Evolutionary conservation across 92 coral and sea anemone genomes (phyloP).

Genomic region (Zoanthus solanderi): DNA sequence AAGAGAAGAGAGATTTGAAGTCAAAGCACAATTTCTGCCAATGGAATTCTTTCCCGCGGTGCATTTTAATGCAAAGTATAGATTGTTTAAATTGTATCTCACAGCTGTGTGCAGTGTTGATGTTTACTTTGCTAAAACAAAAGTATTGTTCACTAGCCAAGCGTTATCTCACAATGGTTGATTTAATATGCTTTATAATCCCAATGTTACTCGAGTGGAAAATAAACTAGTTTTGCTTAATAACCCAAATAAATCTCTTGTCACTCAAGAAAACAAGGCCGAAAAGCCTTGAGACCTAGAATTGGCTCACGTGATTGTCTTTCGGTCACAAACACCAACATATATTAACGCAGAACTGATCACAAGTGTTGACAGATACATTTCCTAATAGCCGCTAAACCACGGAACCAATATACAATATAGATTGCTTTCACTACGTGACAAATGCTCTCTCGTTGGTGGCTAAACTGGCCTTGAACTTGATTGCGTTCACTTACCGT

Average conservation of each 20-base stretch:
- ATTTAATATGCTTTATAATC: conserved; percentile 36
- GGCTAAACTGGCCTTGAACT: neutral
- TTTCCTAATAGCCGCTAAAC: neutral
- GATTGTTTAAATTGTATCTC: conserved; percentile 46
- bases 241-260: conserved; percentile 41
- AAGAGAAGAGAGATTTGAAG: conserved; percentile 15
- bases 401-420: conserved; percentile 30
- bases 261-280: conserved; percentile 42
- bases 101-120: conserved; percentile 34
- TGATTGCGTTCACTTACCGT: neutral
- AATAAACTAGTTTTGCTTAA: conserved; percentile 18
- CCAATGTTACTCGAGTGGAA: conserved; percentile 39
- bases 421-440: conserved; percentile 23
- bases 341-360: conserved; percentile 9
- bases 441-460: conserved; percentile 10
- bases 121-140: conserved; percentile 51
- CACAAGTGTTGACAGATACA: conserved; percentile 34
- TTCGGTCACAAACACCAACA: conserved; percentile 32
- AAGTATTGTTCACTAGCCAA: conserved; percentile 2
- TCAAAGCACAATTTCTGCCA: conserved; percentile 29
- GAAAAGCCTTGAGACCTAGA: conserved; percentile 9
- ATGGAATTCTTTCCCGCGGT: conserved; percentile 50
- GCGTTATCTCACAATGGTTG: conserved; percentile 43
- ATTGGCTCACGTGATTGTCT: conserved; percentile 35
- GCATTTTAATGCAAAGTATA: conserved; percentile 40